Evolutionary conservation across 1,140 invertebrate genomes (phyloP).

Genomic region (Hycleus phaleratus): DNA sequence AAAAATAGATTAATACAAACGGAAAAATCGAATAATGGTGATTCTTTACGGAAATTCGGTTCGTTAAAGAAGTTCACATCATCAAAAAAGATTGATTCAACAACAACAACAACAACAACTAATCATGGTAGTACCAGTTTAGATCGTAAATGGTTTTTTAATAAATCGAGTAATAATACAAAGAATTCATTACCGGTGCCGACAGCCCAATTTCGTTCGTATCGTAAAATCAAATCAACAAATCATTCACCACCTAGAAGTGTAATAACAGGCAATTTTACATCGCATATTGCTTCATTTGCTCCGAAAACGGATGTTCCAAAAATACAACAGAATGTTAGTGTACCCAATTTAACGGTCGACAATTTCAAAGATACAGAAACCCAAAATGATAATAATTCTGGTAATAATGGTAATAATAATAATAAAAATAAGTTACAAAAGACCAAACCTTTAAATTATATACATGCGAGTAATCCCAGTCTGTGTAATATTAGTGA

Average conservation of each 20-base stretch:
- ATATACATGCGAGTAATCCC: slow-evolving; percentile 59
- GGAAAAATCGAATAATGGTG: slow-evolving; percentile 23
- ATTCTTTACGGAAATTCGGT: slow-evolving; percentile 47
- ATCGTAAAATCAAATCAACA: slow-evolving; percentile 50
- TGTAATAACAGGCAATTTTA: slow-evolving; percentile 38
- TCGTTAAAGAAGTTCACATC: slow-evolving; percentile 59
- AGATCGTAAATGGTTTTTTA: slow-evolving; percentile 63
- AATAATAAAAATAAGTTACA: background rate
- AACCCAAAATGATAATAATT: background rate
- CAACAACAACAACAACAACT: slow-evolving; percentile 19
- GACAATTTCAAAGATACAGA: slow-evolving; percentile 9
- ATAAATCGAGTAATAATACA: slow-evolving; percentile 37
- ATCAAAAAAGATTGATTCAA: slow-evolving; percentile 43
- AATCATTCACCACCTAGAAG: slow-evolving; percentile 23
- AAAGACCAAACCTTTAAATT: slow-evolving; percentile 47
- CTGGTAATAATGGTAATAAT: background rate
- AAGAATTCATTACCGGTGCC: slow-evolving; percentile 59
- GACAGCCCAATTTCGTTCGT: slow-evolving; percentile 69
- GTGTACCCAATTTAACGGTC: slow-evolving; percentile 31
- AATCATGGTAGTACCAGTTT: slow-evolving; percentile 51
- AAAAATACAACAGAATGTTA: slow-evolving; percentile 28
- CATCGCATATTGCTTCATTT: slow-evolving; percentile 37
- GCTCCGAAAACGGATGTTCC: slow-evolving; percentile 24
- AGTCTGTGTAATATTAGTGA: slow-evolving; percentile 51
- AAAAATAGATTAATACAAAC: slow-evolving; percentile 31